Conservation (phyloP, 1,140 invertebrate species). For the Helicoverpa zea region DNA sequence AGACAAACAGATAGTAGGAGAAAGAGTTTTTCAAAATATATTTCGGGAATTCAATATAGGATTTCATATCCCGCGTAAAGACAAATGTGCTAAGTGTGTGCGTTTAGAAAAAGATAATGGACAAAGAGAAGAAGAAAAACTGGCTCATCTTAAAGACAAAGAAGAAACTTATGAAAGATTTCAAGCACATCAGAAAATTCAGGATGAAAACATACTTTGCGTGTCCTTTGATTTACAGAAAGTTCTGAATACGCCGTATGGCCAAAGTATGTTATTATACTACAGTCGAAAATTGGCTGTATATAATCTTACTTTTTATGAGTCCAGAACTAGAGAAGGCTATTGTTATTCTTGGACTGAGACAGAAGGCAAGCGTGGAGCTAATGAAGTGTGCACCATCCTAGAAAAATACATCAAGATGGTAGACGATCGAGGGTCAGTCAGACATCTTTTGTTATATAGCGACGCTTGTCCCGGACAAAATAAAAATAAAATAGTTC, state of each 20-base stretch:
- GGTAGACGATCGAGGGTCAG: slow-evolving; percentile 15
- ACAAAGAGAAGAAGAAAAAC: no score
- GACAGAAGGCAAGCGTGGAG: slow-evolving; percentile 40
- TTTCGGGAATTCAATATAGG: neutral
- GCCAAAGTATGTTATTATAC: no score
- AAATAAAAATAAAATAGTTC: neutral
- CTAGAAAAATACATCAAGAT: slow-evolving; percentile 38
- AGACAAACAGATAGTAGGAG: neutral
- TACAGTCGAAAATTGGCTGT: no score
- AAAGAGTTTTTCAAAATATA: neutral
- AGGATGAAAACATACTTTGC: no score
- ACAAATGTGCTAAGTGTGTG: neutral
- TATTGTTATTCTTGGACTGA: slow-evolving; percentile 39
- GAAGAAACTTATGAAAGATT: no score
- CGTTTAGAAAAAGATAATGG: neutral
- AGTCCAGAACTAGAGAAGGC: slow-evolving; percentile 39
- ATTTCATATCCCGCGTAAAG: neutral
- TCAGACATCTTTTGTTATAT: slow-evolving; percentile 28
- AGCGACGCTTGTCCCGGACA: neutral
- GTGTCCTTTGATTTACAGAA: no score
- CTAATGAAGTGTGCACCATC: slow-evolving; percentile 39
- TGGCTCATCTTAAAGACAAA: no score
- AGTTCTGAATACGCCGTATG: no score
- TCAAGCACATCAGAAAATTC: no score
- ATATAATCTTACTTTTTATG: slow-evolving; percentile 46